Evolutionary conservation across 2,888 invertebrate species (phyloP), one percentile per base, ranked within the genome.

Genomic region (Hirtodrosophila alboralis): DNA sequence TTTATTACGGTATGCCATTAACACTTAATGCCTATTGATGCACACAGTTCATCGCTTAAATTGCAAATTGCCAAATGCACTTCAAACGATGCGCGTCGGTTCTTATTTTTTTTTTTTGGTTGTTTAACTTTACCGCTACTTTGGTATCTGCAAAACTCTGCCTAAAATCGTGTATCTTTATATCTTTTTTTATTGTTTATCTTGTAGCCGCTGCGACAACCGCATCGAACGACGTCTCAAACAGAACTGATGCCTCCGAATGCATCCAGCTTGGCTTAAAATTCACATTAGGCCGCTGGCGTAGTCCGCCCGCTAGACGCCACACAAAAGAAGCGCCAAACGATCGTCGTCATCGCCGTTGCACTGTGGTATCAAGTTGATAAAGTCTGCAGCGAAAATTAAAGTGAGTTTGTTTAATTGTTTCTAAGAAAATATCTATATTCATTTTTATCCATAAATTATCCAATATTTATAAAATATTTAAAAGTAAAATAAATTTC

Each of bases 221-320:
- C 88, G 80, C 76, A 74, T 81, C 77, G 76, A 63, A 75, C 79
- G 77, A 74, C 73, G 87, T 72, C 79, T 75, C 81, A 71, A 54
- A 76, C 77, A 87, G 80, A 87, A 89, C 88, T 88, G 89, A 89
- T 63, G 84, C 73, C 81, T 83, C 59, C 62, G 79, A 83, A 60
- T 83, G 84, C 87, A 84, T 58, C 56, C 68, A 74, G 59, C 76
- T 68, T 78, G 81, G 73, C 65, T 86, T 81, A 86, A 88, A 87
- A 88, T 83, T 84, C 74, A 84, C 80, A 75, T 75, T 83, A 69
- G 58, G 62, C 84, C 64, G 60, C 53, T 73, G 52, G 58, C 75
- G 14, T 14, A 75, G 54, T 53, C 77, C 83, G 85, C 75, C 83
- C 79, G 70, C 86, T 41, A 68, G 67, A 65, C 60, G 65, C 54